Percentiles rank a stretch among this genome's conserved stretches.
phyloP scores from a whole-genome alignment of 2,113 vertebrate species.

The Elachura formosa region DNA sequence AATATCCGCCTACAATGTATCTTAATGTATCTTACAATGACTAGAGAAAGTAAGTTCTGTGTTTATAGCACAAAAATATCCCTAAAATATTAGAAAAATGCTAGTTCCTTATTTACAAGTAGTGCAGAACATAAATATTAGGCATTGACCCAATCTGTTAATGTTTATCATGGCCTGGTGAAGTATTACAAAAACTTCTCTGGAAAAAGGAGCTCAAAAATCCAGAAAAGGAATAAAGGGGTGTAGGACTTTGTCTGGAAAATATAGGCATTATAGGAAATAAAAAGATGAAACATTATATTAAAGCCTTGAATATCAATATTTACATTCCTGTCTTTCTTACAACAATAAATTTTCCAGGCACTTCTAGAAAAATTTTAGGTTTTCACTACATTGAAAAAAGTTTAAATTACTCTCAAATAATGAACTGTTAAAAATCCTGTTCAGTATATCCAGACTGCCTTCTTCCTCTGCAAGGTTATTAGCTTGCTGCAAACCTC shows the following conservation, averaged over 20 bases:
- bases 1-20: background rate
- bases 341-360: background rate
- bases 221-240: background rate
- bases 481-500: conserved; percentile 26
- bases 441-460: background rate
- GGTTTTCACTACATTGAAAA: background rate
- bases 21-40: background rate
- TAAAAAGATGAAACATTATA: background rate
- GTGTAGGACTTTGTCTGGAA: background rate
- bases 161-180: background rate
- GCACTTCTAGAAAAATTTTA: background rate
- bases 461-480: background rate
- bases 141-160: background rate
- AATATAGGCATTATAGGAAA: background rate
- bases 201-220: background rate
- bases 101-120: background rate
- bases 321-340: background rate
- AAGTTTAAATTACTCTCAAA: background rate
- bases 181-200: background rate
- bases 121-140: background rate
- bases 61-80: background rate
- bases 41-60: background rate
- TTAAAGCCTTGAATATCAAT: background rate
- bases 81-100: background rate
- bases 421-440: background rate